These are phyloP conservation scores for Pammene fasciana DNA, from an alignment of 2,888 invertebrate genomes.

Conservation along the genomic window DNA sequence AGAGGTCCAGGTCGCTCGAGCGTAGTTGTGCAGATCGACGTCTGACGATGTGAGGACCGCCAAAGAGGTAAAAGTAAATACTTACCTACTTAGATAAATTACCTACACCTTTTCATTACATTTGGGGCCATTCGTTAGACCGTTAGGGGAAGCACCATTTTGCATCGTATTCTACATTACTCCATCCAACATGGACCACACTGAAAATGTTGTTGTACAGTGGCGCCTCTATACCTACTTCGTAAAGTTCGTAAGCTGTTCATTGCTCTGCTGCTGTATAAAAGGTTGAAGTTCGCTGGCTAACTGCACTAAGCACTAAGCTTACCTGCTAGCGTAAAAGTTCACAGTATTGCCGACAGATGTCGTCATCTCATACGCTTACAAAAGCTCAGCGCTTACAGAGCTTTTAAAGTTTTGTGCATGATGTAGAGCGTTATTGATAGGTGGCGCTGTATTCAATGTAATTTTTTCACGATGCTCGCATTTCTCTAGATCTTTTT, in stretches of 20 bases:
- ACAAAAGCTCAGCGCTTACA: slow-evolving; percentile 22
- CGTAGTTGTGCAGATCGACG: no score
- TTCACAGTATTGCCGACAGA: slow-evolving; percentile 6
- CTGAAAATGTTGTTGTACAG: background rate
- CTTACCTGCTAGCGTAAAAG: background rate
- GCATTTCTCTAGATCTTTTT: no score
- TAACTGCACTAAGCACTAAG: background rate
- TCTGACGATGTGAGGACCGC: no score
- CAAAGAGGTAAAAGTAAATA: no score
- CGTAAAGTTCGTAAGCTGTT: background rate
- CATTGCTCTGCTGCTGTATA: background rate
- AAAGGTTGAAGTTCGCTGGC: background rate
- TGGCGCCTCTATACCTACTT: background rate
- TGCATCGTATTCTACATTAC: no score
- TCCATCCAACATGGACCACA: no score
- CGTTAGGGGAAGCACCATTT: no score
- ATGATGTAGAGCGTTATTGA: slow-evolving; percentile 3
- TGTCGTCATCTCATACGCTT: background rate
- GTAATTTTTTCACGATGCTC: background rate
- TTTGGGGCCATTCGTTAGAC: no score
- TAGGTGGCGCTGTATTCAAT: slow-evolving; percentile 42
- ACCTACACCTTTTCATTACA: no score
- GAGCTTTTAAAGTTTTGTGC: background rate
- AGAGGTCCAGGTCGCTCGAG: no score
- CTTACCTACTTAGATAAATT: no score